Base-by-base conservation (phyloP, 2,888 invertebrate genomes). In the Dyspetes luteomarginatus region DNA sequence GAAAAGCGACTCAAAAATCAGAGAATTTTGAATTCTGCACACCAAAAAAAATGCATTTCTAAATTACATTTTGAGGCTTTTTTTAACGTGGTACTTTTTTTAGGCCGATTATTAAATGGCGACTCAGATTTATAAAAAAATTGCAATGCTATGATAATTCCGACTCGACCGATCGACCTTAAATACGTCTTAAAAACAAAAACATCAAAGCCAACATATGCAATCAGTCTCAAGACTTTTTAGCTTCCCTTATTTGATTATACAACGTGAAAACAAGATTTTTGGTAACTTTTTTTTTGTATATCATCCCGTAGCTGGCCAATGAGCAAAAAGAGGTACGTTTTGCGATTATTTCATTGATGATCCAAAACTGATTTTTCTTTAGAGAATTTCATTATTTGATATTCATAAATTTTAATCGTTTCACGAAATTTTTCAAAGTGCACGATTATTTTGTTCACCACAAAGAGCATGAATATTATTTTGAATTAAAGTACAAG, bases 241-340 rank as follows among this genome's bases (percentile, higher is more conserved):
- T 68, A 28, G 15, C 5, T 62, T 72, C 50, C 45, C 17, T 17
- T 62, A 69, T 58, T 22, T 52, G 24, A 68, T 58, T 72, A 45
- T 62, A 55, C 22, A 36, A 56, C 17, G 36, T 30, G 65, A 36
- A 41, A 68, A 48, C 17, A 26, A 72, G 5, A 55, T 81, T 79
- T 76, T 74, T 75, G 62, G 71, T 83, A 78, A 81, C 28, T 84
- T 73, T 78, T 67, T 73, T 1, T 67, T 19, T 67, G 65, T 79
- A 81, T 79, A 72, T 90, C 89, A 88, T 89, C 87, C 86, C 84
- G 85, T 91, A 91, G 92, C 92, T 90, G 91, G 91, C 86, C 91
- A 90, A 91, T 90, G 91, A 92, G 87, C 92, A 92, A 85, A 91
- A 87, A 79, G 90, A 92, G 89, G 92, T 92, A 90, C 91, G 92